Evolutionary conservation across 2,797 vertebrate genomes (phyloP), one percentile per base, ranked within the genome.

Genomic region (Myoxocephalus aenaeus): DNA sequence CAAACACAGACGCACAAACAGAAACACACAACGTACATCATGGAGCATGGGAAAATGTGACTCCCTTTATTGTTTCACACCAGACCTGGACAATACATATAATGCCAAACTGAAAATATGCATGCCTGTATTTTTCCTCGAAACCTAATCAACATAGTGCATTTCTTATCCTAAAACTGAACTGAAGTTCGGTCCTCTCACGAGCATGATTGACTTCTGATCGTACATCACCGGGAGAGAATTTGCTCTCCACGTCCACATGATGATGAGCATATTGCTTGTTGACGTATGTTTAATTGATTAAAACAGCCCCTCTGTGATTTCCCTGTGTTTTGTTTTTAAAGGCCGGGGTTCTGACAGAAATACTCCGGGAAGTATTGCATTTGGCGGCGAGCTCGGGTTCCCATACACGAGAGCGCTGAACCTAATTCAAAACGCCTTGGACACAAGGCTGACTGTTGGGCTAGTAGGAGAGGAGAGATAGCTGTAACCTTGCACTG

Each of bases 281-380:
- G 92, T 93, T 95, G 95, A 95, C 92, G 86, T 85, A 92, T 82
- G 88, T 89, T 91, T 95, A 95, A 95, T 95, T 94, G 93, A 94
- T 94, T 95, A 91, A 94, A 94, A 91, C 88, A 72, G 82, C 82
- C 81, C 90, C 86, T 77, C 90, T 86, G 86, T 86, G 90, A 92
- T 93, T 94, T 94, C 91, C 86, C 90, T 86, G 84, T 91, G 92
- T 90, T 94, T 94, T 95, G 91, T 95, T 95, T 95, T 94, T 72
- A 90, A 93, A 93, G 51, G 90, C 93, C 59, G 40, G 61, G 87
- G 89, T 90, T 94, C 92, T 93, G 94, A 95, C 94, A 95, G 94
- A 95, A 95, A 94, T 94, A 93, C 91, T 94, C 86, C 34, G 91
- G 92, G 92, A 95, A 94, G 94, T 95, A 94, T 95, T 95, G 92